Base-by-base conservation (phyloP, 2,113 vertebrate species). In the Alosa alosa region DNA sequence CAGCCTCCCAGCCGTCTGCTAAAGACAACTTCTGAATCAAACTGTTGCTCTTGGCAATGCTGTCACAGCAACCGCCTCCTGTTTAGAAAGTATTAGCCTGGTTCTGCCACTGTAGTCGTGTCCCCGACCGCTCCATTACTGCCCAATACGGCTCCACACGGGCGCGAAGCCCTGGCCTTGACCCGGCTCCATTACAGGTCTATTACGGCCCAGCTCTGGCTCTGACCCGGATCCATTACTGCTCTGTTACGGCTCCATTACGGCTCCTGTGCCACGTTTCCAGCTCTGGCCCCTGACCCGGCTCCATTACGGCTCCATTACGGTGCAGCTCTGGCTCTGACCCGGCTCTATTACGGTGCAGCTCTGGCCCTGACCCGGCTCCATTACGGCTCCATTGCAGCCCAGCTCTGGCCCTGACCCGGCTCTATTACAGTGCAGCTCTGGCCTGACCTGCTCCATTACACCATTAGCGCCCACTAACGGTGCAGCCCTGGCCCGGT, bases 1-100 rank as follows among this genome's bases (percentile, higher is more conserved):
- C 25, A 7, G 60, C 10, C 60, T 4, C 52, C 52, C 4, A 68
- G n/a, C 60, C 10, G 60, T 25, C 22, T 25, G 60, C 64, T 72
- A 31, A 72, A 31, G 25, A 25, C 64, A 72, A 72, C 64, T 72
- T 25, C 9, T 36, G 36, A 78, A 36, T 39, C 72, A 78, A 11
- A 13, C 64, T 36, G 64, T 36, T 72, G 64, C 64, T 78, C 25
- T 78, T 78, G 72, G 36, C 72, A 75, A 36, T 17, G 31, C 36
- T 78, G 72, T 78, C 72, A 78, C 36, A 36, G 72, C 31, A 78
- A 78, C 72, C 72, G n/a, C 72, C 31, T 78, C 72, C 72, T 39
- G 3, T 17, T 17, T 17, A 39, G 31, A 39, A 78, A 78, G 72
- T 11, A 36, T 17, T 10, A 17, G 72, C 72, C 72, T 13, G 25